Base-by-base conservation (phyloP, 2,797 vertebrate genomes). In the Prionace glauca region DNA sequence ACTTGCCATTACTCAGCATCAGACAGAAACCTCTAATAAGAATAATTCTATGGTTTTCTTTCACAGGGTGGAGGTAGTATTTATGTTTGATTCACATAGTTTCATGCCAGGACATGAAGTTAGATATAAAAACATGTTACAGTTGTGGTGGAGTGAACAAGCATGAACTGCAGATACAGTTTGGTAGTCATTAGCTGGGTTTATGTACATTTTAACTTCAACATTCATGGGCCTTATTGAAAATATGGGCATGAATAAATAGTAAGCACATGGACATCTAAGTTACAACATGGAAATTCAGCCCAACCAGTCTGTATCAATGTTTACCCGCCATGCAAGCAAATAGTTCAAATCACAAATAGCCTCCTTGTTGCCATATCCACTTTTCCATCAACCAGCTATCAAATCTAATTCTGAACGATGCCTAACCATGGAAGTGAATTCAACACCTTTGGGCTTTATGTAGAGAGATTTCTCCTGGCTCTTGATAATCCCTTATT, bases 31-130 rank as follows among this genome's bases (percentile, higher is more conserved):
- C 41, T 74, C 45, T 24, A 74, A n/a, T 32, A n/a, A 56, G 24
- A 95, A 32, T 50, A 11, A 56, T 18, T 56, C 50, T 71, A 74
- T 72, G 67, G 36, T 71, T 69, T 94, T 45, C 22, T 71, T 95
- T 77, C 29, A 32, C 9, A 60, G 45, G 93, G 93, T 95, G 93
- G 93, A 95, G 93, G 29, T 56, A 77, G 93, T 77, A 95, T 72
- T 74, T 95, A 74, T 95, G 22, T 77, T 95, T 74, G 71, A 77
- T 74, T 72, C 93, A 77, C 41, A 60, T 72, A 74, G 45, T 72
- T 74, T 95, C 93, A 77, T 95, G 93, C 72, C 72, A 77, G 72
- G 45, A 95, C 93, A 95, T 77, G 93, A 72, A 77, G 45, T n/a
- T 69, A 77, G 56, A 91, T 91, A 32, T 50, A 95, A 77, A 95